A percentile compares a stretch with the other conserved stretches of the same genome.
Conservation (phyloP, 2,113 vertebrate genomes). For the Prolemur simus region DNA sequence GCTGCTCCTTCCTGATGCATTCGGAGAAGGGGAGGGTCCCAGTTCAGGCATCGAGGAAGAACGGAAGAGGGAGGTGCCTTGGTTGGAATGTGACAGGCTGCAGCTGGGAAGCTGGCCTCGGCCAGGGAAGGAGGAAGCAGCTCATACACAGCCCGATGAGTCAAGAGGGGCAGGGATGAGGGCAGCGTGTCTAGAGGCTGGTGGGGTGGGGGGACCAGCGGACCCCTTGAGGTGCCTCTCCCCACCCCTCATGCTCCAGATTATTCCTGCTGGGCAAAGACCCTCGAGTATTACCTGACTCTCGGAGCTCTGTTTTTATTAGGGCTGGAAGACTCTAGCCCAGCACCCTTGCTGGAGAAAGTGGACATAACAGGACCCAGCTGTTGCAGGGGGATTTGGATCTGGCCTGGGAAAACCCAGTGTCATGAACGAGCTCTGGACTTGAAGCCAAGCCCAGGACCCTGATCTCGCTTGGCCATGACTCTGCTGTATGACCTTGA, state of each 20-base stretch:
- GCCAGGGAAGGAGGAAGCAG: not conserved
- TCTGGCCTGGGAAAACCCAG: constrained; percentile 9
- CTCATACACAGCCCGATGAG: not conserved
- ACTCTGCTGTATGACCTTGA: not conserved
- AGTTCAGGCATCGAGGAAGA: constrained; percentile 20
- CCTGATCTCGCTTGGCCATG: not conserved
- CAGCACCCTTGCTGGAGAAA: not conserved
- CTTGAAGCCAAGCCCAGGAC: not conserved
- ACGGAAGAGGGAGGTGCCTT: constrained; percentile 53
- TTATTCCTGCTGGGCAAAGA: not conserved
- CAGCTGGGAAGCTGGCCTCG: constrained; percentile 50
- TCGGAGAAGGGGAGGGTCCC: not conserved
- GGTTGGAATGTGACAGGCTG: constrained; percentile 42
- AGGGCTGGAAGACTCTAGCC: not conserved
- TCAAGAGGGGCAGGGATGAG: not conserved
- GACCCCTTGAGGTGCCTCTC: not conserved
- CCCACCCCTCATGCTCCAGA: not conserved
- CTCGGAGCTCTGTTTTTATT: not conserved
- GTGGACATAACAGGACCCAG: not conserved
- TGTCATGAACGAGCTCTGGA: not conserved
- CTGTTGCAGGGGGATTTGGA: not conserved
- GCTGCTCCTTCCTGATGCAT: not conserved
- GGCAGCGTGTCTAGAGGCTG: not conserved
- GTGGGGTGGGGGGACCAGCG: not conserved
- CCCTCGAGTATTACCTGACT: not conserved